phyloP scores from a whole-genome alignment of 2,888 invertebrate genomes.

The Sturmia bella region DNA sequence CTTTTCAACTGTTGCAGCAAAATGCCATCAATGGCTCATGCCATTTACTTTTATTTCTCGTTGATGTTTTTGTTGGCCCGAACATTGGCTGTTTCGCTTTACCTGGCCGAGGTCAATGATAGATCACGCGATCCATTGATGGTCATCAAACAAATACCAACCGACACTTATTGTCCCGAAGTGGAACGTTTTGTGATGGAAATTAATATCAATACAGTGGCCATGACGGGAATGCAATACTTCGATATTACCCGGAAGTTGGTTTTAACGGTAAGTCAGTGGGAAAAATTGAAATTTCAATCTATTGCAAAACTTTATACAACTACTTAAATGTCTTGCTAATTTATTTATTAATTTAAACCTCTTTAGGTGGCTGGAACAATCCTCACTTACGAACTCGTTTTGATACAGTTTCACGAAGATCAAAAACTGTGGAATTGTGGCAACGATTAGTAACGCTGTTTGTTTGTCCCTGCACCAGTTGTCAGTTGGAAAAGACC shows the following conservation, averaged over 20 bases:
- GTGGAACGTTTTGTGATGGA: conserved; percentile 78
- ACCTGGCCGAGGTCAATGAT: conserved; percentile 83
- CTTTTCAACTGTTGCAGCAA: conserved; percentile 72
- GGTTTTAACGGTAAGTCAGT: conserved; percentile 76
- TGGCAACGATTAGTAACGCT: conserved; percentile 61
- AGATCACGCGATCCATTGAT: conserved; percentile 81
- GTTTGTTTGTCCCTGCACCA: background rate
- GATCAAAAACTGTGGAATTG: conserved; percentile 78
- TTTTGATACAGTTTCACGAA: conserved; percentile 84
- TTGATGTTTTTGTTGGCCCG: conserved; percentile 83
- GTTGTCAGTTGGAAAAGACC: background rate
- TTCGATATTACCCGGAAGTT: conserved; percentile 80
- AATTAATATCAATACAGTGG: conserved; percentile 76
- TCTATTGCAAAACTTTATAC: background rate
- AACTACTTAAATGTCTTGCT: background rate
- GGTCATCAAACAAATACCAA: conserved; percentile 81
- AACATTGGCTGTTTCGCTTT: conserved; percentile 83
- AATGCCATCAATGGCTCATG: conserved; percentile 80
- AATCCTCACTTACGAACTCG: conserved; percentile 84
- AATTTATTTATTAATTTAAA: conserved; percentile 4
- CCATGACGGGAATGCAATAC: conserved; percentile 79
- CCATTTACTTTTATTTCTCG: conserved; percentile 84
- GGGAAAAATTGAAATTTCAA: conserved; percentile 6
- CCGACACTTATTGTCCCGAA: conserved; percentile 81
- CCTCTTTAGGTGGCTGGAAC: conserved; percentile 83